A percentile compares a stretch with the other conserved stretches of the same genome.
These are phyloP conservation scores for Callionymus lyra DNA, from an alignment of 2,113 vertebrate genomes.

Conservation along the genomic window DNA sequence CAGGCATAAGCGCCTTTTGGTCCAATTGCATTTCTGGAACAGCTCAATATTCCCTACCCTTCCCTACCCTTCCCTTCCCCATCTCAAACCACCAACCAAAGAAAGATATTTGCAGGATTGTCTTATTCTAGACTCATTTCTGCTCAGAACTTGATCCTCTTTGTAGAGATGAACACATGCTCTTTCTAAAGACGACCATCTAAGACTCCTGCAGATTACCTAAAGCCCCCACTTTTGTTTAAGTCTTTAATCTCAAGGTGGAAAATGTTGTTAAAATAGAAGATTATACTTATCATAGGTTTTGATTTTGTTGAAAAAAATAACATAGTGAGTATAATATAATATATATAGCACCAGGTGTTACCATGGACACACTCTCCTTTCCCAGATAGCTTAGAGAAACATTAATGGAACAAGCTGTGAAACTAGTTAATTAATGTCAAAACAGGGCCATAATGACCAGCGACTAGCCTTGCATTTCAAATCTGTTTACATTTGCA, in stretches of 20 bases:
- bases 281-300: no score
- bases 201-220: conserved; percentile 25
- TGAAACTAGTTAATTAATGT: no score
- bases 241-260: conserved; percentile 36
- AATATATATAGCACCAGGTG: no score
- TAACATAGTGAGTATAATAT: no score
- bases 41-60: conserved; percentile 1
- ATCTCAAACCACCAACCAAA: conserved; percentile 7
- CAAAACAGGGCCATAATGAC: no score
- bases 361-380: no score
- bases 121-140: conserved; percentile 30
- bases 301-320: no score
- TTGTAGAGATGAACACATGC: conserved; percentile 5
- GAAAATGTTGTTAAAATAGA: conserved; percentile 7
- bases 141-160: conserved; percentile 16
- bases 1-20: neutral
- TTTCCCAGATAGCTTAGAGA: no score
- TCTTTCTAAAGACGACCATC: conserved; percentile 17
- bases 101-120: conserved; percentile 6
- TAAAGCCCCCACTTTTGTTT: conserved; percentile 37
- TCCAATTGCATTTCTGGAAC: neutral
- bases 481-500: no score
- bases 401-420: no score
- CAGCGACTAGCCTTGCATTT: no score
- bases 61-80: neutral